Conservation (phyloP, 2,113 vertebrate genomes). For the Strix uralensis region DNA sequence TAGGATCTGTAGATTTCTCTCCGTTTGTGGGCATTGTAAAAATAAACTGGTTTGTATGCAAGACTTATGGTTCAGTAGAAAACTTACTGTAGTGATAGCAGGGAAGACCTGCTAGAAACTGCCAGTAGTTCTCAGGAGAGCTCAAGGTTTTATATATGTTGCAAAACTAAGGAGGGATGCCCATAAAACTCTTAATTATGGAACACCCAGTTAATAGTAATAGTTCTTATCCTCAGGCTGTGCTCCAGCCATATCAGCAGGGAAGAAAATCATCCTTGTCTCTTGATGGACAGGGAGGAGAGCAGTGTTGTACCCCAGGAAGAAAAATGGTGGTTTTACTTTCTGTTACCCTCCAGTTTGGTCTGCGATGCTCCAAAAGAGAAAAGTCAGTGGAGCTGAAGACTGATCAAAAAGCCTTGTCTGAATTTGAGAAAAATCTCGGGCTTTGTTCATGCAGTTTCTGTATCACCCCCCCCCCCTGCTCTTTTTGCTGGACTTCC, state of each 20-base stretch:
- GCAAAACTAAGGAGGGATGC: background rate
- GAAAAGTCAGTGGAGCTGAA: background rate
- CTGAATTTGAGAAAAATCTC: background rate
- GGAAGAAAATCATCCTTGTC: background rate
- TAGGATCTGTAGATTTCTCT: background rate
- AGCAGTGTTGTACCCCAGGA: background rate
- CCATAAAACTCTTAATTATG: background rate
- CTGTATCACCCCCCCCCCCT: rapidly evolving
- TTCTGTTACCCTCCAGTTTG: background rate
- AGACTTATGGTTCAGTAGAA: background rate
- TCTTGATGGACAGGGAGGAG: background rate
- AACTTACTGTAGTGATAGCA: background rate
- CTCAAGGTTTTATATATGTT: background rate
- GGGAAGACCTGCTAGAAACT: background rate
- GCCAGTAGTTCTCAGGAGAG: background rate
- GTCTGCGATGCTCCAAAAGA: background rate
- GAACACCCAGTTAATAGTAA: background rate
- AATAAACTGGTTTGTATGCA: background rate
- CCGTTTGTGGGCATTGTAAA: background rate
- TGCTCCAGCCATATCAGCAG: background rate
- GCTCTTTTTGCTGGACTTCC: background rate
- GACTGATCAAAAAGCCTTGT: background rate
- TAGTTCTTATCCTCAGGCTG: background rate
- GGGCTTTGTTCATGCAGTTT: background rate
- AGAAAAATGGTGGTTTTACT: background rate